A percentile compares a stretch with the other conserved stretches of the same genome.
phyloP scores from a whole-genome alignment of 1,140 invertebrate genomes.

The Drosophila sp. region DNA sequence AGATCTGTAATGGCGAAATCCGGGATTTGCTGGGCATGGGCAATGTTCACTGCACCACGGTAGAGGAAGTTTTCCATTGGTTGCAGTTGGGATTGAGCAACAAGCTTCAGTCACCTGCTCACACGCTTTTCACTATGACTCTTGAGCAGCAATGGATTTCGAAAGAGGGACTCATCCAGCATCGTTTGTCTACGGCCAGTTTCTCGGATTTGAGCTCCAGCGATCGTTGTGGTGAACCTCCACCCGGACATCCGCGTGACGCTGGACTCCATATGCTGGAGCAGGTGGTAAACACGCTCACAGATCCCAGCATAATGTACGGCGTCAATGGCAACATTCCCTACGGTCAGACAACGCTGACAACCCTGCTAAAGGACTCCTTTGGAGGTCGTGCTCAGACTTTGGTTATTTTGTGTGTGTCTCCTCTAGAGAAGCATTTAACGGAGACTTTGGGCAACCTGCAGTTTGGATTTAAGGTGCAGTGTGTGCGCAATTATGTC shows the following conservation, averaged over 20 bases:
- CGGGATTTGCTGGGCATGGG: conserved; percentile 86
- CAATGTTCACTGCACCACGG: conserved; percentile 85
- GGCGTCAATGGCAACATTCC: conserved; percentile 85
- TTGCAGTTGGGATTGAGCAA: conserved; percentile 85
- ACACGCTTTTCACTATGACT: conserved; percentile 89
- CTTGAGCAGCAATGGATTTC: conserved; percentile 89
- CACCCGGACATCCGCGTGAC: conserved; percentile 85
- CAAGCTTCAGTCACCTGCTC: conserved; percentile 62
- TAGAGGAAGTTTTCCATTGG: conserved; percentile 86
- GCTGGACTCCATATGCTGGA: conserved; percentile 87
- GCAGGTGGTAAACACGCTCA: conserved; percentile 87
- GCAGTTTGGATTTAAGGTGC: conserved; percentile 87
- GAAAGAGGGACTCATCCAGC: conserved; percentile 85
- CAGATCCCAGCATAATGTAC: conserved; percentile 86
- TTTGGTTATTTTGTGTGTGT: conserved; percentile 88
- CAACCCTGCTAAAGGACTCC: conserved; percentile 88
- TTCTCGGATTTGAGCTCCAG: conserved; percentile 88
- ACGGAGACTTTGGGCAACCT: conserved; percentile 88
- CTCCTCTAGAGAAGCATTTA: conserved; percentile 87
- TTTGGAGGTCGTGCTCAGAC: conserved; percentile 89
- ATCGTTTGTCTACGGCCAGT: conserved; percentile 88
- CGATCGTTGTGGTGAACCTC: conserved; percentile 86
- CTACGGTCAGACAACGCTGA: conserved; percentile 88
- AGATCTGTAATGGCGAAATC: conserved; percentile 86
- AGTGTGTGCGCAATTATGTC: conserved; percentile 88